A percentile compares a stretch with the other conserved stretches of the same genome.
These are phyloP conservation scores for Drosophila auraria DNA, from an alignment of 1,140 invertebrate species.

Conservation along the genomic window DNA sequence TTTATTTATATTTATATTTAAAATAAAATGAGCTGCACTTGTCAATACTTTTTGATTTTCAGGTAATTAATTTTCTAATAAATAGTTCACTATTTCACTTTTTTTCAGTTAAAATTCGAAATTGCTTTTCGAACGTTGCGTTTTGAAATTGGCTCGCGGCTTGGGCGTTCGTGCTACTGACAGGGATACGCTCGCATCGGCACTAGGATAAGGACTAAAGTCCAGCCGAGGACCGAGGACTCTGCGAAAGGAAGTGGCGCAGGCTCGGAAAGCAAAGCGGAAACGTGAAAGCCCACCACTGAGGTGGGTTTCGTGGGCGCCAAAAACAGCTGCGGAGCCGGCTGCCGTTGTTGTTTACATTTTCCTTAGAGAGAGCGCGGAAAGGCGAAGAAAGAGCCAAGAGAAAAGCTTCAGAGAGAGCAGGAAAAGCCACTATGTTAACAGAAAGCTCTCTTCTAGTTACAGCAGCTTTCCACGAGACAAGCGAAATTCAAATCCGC, in stretches of 20 bases:
- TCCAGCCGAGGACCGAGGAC: conserved; percentile 31
- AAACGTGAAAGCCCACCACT: conserved; percentile 54
- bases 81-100: neutral
- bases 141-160: conserved; percentile 27
- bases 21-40: neutral
- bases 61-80: neutral
- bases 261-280: conserved; percentile 32
- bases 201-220: conserved; percentile 72
- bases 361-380: conserved; percentile 7
- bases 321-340: conserved; percentile 61
- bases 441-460: conserved; percentile 26
- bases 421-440: conserved; percentile 19
- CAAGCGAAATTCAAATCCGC: conserved; percentile 29
- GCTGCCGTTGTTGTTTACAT: conserved; percentile 58
- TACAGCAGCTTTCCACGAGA: neutral
- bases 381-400: neutral
- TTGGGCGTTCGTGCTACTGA: conserved; percentile 5
- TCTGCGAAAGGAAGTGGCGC: conserved; percentile 60
- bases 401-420: conserved; percentile 6
- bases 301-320: conserved; percentile 30
- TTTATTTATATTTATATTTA: neutral
- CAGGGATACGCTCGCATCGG: conserved; percentile 67
- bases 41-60: neutral
- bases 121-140: conserved; percentile 13
- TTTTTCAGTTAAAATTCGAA: conserved; percentile 1